A percentile compares a stretch with the other conserved stretches of the same genome.
These are phyloP conservation scores for Tragelaphus strepsiceros DNA, from an alignment of 2,113 vertebrate species.

Conservation along the genomic window DNA sequence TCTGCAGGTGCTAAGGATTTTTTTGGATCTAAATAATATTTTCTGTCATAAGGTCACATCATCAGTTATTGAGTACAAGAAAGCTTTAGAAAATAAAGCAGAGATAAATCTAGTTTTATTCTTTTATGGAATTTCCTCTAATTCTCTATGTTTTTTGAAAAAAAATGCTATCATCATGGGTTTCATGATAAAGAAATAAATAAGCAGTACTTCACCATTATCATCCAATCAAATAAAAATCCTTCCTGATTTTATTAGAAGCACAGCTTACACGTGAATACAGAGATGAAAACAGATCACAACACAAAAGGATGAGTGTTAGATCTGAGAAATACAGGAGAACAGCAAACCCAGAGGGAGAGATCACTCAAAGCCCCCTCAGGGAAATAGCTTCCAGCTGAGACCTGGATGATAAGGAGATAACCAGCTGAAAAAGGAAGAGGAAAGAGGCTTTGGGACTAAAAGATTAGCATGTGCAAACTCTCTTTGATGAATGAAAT, in stretches of 20 bases:
- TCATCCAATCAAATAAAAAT: background rate
- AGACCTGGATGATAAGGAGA: background rate
- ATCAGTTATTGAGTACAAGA: background rate
- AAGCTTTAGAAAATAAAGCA: background rate
- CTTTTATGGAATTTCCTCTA: background rate
- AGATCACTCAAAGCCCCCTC: background rate
- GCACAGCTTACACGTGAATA: background rate
- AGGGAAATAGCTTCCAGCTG: background rate
- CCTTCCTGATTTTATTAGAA: background rate
- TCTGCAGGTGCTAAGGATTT: background rate
- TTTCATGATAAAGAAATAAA: background rate
- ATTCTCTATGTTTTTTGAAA: background rate
- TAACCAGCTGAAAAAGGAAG: background rate
- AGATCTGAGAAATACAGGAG: background rate
- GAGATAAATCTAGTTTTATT: background rate
- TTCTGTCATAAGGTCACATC: background rate
- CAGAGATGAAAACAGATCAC: background rate
- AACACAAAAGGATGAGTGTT: background rate
- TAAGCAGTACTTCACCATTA: background rate
- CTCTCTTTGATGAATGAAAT: background rate
- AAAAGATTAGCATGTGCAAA: background rate
- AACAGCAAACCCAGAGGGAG: background rate
- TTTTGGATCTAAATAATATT: background rate
- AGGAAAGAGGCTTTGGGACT: background rate
- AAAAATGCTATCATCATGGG: background rate